Base-by-base conservation (phyloP, 1,140 invertebrate species). In the Chrysoperla carnea region DNA sequence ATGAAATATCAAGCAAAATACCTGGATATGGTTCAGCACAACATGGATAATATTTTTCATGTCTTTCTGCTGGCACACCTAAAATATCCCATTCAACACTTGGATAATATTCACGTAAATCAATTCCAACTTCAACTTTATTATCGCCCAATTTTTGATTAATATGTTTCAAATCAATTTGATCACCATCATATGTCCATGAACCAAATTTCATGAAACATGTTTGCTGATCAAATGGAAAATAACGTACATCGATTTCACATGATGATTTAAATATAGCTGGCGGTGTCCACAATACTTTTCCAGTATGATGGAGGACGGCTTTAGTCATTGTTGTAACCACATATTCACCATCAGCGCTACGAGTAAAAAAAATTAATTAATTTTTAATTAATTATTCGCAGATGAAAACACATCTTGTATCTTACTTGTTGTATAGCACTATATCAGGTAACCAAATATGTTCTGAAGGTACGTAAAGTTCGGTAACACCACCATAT, bases 221-320 rank as follows among this genome's bases (percentile, higher is more conserved):
- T 0, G 84, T 88, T 61, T 98, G 94, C 54, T 95, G 84, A 67
- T 96, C 93, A 58, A 95, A 97, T 1, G 92, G 92, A 64, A 98
- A 97, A 60, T 93, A 90, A 37, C 84, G 73, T 1, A 97, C 90
- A 59, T 96, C 90, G 44, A 94, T 92, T 65, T 94, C 88, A 55
- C 95, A 99, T 2, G 91, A 96, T 9, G 90, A 95, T 62, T 98
- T 98, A 61, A 96, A 98, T 57, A 99, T 97, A 6, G 94, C 94
- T 9, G 84, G 84, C 15, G 86, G 85, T n/a, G 81, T 88, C 86
- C 86, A 92, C 1, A 84, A 62, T 0, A 92, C 86, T 60, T 80
- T 85, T 11, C 95, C 95, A 1, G 81, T 83, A 60, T 84, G 75
- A 53, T 87, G 79, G 0, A 93, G 73, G 6, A 92, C 87, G 0